These are phyloP conservation scores for Diachrysia chrysitis DNA, from an alignment of 2,888 invertebrate genomes.

Conservation along the genomic window DNA sequence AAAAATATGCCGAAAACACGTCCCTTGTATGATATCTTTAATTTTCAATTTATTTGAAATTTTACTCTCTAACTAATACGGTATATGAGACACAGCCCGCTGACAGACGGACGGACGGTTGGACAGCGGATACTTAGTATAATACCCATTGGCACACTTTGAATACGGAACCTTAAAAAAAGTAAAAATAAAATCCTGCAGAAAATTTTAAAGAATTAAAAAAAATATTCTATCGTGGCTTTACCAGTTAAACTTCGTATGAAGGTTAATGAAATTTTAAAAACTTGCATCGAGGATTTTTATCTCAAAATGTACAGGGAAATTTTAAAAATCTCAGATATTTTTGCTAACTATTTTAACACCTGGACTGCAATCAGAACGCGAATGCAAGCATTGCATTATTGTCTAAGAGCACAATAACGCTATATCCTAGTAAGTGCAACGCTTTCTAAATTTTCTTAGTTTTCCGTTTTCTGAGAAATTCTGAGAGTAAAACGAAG, in stretches of 20 bases:
- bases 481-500: too few species aligned
- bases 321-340: neutral
- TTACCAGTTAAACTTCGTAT: too few species aligned
- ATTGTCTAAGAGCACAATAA: constrained; percentile 2
- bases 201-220: neutral
- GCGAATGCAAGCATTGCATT: neutral
- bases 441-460: neutral
- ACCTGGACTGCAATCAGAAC: neutral
- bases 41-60: too few species aligned
- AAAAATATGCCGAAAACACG: too few species aligned
- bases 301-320: neutral
- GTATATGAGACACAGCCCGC: too few species aligned
- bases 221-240: neutral
- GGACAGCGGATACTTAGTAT: too few species aligned
- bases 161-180: too few species aligned
- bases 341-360: neutral
- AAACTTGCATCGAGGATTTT: neutral
- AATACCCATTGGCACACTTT: too few species aligned
- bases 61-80: too few species aligned
- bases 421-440: neutral
- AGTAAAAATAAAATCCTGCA: too few species aligned
- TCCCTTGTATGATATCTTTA: too few species aligned
- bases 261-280: neutral
- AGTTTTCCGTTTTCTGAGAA: neutral
- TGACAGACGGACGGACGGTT: too few species aligned